These are phyloP conservation scores for Calameuta filiformis DNA, from an alignment of 2,888 invertebrate genomes.

Conservation along the genomic window DNA sequence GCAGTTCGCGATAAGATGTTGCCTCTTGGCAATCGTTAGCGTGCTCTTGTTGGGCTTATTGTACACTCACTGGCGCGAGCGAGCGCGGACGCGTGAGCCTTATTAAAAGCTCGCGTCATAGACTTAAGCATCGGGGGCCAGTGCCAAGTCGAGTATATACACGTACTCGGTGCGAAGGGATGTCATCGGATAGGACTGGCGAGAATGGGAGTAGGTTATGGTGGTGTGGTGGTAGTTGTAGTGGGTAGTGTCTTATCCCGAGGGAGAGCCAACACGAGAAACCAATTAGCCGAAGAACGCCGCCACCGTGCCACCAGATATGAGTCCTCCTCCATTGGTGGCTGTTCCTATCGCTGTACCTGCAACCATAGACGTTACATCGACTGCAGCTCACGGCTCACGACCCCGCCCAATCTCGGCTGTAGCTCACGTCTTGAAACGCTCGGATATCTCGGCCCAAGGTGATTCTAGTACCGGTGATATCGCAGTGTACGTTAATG, in stretches of 20 bases:
- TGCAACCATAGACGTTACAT: slow-evolving; percentile 29
- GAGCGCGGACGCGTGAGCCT: slow-evolving; percentile 18
- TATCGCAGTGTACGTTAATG: not conserved
- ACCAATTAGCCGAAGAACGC: slow-evolving; percentile 63
- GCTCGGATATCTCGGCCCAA: not conserved
- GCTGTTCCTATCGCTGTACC: slow-evolving; percentile 35
- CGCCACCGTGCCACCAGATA: slow-evolving; percentile 52
- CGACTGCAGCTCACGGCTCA: not conserved
- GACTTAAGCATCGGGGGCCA: not conserved
- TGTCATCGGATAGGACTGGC: slow-evolving; percentile 28
- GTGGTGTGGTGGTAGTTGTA: not conserved
- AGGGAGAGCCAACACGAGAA: slow-evolving; percentile 63
- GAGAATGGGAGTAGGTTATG: slow-evolving; percentile 19
- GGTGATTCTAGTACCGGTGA: not conserved
- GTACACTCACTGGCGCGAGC: slow-evolving; percentile 23
- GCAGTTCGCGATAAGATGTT: slow-evolving; percentile 57
- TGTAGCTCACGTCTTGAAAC: slow-evolving; percentile 2
- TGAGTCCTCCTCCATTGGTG: slow-evolving; percentile 24
- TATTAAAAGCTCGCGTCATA: slow-evolving; percentile 23
- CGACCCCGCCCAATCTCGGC: not conserved
- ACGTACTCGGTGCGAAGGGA: slow-evolving; percentile 5
- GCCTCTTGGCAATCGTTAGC: slow-evolving; percentile 58
- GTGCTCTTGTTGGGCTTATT: slow-evolving; percentile 39
- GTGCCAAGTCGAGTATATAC: not conserved
- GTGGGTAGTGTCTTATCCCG: slow-evolving; percentile 50